phyloP scores from a whole-genome alignment of 2,113 vertebrate species.

The Opisthocomus hoazin region DNA sequence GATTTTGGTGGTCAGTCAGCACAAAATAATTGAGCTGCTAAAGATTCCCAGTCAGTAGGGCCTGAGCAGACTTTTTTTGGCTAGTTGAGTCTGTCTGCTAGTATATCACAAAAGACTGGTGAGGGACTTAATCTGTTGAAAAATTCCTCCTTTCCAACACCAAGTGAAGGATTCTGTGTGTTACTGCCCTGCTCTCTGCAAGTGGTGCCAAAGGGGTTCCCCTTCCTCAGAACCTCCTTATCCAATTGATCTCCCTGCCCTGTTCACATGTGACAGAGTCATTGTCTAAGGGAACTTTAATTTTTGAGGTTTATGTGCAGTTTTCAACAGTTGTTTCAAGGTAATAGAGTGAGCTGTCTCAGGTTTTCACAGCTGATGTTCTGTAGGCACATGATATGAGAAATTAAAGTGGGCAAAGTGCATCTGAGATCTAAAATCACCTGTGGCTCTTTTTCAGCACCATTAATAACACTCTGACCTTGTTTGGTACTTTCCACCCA shows the following conservation, averaged over 20 bases:
- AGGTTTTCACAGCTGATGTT: not conserved
- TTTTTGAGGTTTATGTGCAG: not conserved
- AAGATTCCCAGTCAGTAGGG: not conserved
- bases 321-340: not conserved
- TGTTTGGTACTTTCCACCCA: conserved; percentile 28
- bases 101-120: not conserved
- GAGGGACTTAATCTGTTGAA: not conserved
- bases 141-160: not conserved
- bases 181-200: not conserved
- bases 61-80: not conserved
- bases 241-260: not conserved
- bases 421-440: not conserved
- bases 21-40: not conserved
- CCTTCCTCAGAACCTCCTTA: not conserved
- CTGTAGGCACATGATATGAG: not conserved
- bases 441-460: not conserved
- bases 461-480: not conserved
- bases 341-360: not conserved
- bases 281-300: not conserved
- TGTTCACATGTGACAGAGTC: not conserved
- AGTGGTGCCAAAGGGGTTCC: not conserved
- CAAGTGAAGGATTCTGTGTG: not conserved
- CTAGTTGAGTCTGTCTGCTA: not conserved
- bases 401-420: not conserved
- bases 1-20: not conserved